Conservation (phyloP, 2,888 invertebrate species). For the Cheilosia grossa region DNA sequence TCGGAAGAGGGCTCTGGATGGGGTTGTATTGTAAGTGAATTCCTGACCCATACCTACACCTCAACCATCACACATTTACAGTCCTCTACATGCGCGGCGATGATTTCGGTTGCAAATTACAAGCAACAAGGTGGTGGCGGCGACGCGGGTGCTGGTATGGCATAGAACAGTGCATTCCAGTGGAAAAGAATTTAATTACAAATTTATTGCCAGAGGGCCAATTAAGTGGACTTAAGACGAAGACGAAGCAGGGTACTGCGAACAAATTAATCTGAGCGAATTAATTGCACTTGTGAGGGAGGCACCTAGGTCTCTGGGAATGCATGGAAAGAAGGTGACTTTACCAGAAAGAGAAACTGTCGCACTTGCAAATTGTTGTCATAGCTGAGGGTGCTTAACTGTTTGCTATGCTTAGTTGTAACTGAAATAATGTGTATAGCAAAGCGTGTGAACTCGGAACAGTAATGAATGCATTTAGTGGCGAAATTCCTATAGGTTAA, state of each 20-base stretch:
- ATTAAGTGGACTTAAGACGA: constrained; percentile 38
- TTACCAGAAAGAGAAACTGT: constrained; percentile 44
- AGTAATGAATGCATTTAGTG: constrained; percentile 21
- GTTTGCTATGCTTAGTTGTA: neutral
- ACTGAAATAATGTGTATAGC: constrained; percentile 18
- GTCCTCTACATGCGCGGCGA: constrained; percentile 21
- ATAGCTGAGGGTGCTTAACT: constrained; percentile 25
- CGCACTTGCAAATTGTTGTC: constrained; percentile 61
- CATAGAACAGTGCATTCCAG: constrained; percentile 46
- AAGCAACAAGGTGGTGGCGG: constrained; percentile 43
- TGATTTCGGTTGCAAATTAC: constrained; percentile 49
- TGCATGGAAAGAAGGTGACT: neutral
- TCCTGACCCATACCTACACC: constrained; percentile 37
- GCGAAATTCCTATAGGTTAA: constrained; percentile 47
- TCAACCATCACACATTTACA: neutral
- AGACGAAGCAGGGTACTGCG: constrained; percentile 13
- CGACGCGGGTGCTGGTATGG: neutral
- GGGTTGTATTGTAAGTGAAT: constrained; percentile 38
- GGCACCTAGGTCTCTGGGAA: neutral
- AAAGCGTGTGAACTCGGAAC: constrained; percentile 28
- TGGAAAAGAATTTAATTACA: constrained; percentile 64
- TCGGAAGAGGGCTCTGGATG: neutral
- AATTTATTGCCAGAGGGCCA: constrained; percentile 62
- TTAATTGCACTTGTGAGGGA: constrained; percentile 52
- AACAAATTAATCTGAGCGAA: constrained; percentile 59